phyloP scores from a whole-genome alignment of 1,140 invertebrate genomes.

The Camponotus pennsylvanicus region DNA sequence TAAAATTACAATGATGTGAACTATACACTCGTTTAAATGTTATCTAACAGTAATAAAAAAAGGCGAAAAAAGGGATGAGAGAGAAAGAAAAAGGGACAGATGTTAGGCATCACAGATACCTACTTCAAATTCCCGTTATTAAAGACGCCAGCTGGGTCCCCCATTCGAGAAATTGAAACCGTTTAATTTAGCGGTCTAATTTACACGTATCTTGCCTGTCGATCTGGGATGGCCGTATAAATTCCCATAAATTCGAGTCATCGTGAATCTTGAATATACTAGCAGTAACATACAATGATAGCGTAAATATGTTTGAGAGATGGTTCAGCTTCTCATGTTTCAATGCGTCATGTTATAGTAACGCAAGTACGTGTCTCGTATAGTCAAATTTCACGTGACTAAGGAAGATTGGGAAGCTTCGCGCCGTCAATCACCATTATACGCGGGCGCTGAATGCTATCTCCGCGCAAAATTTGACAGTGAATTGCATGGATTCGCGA shows the following conservation, averaged over 20 bases:
- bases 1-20: background rate
- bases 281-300: slow-evolving; percentile 24
- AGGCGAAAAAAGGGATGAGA: background rate
- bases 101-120: background rate
- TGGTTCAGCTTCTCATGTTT: slow-evolving; percentile 52
- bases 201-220: background rate
- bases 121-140: background rate
- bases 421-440: slow-evolving; percentile 41
- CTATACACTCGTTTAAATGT: background rate
- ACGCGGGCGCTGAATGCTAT: background rate
- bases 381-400: slow-evolving; percentile 55
- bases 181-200: slow-evolving; percentile 8
- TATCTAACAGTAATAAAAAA: slow-evolving; percentile 2
- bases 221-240: slow-evolving; percentile 15
- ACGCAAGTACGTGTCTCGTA: slow-evolving; percentile 26
- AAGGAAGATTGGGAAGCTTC: slow-evolving; percentile 50
- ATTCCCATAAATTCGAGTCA: slow-evolving; percentile 29
- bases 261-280: slow-evolving; percentile 30
- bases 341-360: slow-evolving; percentile 48
- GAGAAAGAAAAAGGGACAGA: background rate
- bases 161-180: background rate
- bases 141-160: background rate
- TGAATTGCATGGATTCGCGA: slow-evolving; percentile 25
- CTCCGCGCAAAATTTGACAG: slow-evolving; percentile 46
- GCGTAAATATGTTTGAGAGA: slow-evolving; percentile 47